Base-by-base conservation (phyloP, 30 jellyfish, hydroid and myxozoan species). In the Thelohanellus kitauei region DNA sequence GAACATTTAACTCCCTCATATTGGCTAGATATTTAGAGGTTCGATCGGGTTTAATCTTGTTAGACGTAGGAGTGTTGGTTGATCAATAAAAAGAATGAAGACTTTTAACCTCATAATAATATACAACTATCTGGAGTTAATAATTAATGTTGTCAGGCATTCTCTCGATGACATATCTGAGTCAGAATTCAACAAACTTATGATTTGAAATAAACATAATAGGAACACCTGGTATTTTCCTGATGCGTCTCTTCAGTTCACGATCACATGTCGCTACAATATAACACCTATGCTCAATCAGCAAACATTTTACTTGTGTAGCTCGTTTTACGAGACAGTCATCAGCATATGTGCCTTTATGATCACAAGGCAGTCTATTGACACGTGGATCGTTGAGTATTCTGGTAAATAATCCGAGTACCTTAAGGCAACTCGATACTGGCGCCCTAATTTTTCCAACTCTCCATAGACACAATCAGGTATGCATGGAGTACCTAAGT, bases 221-320 rank as follows among this genome's bases (percentile, higher is more conserved):
- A 1, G 95, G 95, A 3, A 75, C 89, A 12, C 95, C 95, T 10
- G 95, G 95, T n/a, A 75, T 67, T 49, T 75, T 75, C 31, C 95
- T 67, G 13, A 75, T 75, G 22, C 95, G 50, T 27, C 95, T 38
- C 45, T 63, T 75, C 46, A 75, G 34, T 48, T 75, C 95, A 33
- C 95, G 48, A 39, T 75, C 95, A 52, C 95, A 75, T 2, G 95
- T 75, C 13, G 95, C 95, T 23, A 75, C 89, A 13, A 75, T 75
- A 38, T 75, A 75, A 31, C 95, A 75, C 38, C 53, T 62, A 30
- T 75, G 95, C 92, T 71, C 40, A 13, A 32, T 50, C 17, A 9
- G 6, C 16, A n/a, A n/a, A n/a, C 10, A 29, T 24, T 3, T 1
- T 43, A 75, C 93, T 84, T 78, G 97, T 18, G 58, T 32, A 4